Percentiles rank a stretch among this genome's conserved stretches.
Evolutionary conservation across 2,113 vertebrate species (phyloP).

Genomic region (Columba janthina): DNA sequence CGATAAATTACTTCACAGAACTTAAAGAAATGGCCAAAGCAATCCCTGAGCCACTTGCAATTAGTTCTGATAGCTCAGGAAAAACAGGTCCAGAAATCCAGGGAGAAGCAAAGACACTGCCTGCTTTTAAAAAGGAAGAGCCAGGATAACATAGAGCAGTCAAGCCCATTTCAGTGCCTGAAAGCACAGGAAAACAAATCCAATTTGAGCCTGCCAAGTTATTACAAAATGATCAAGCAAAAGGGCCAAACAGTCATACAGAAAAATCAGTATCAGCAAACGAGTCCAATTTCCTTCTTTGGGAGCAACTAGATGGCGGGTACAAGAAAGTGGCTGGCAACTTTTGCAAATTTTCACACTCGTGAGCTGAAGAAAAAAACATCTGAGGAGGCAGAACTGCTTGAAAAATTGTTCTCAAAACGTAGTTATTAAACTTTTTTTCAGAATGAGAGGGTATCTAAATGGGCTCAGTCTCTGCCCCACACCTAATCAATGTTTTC

Average conservation of each 20-base stretch:
- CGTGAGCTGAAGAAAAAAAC: background rate
- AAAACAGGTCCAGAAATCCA: background rate
- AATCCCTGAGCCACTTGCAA: background rate
- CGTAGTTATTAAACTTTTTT: background rate
- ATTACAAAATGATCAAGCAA: background rate
- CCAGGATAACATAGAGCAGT: background rate
- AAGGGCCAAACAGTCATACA: background rate
- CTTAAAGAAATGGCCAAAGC: background rate
- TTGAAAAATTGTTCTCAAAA: background rate
- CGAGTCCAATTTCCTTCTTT: background rate
- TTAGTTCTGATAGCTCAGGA: background rate
- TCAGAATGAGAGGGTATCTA: background rate
- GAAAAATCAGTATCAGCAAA: background rate
- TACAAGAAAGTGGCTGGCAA: background rate
- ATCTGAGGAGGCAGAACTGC: background rate
- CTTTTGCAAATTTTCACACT: background rate
- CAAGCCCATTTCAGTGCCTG: background rate
- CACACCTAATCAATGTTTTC: background rate
- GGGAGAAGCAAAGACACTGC: background rate
- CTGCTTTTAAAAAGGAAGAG: background rate
- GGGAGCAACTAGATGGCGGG: background rate
- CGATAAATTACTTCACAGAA: background rate
- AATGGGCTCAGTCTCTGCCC: background rate
- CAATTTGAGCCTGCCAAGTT: background rate
- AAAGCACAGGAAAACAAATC: constrained; percentile 5